A percentile compares a stretch with the other conserved stretches of the same genome.
Evolutionary conservation across 2,888 invertebrate genomes (phyloP).

Genomic region (Tillus elongatus): DNA sequence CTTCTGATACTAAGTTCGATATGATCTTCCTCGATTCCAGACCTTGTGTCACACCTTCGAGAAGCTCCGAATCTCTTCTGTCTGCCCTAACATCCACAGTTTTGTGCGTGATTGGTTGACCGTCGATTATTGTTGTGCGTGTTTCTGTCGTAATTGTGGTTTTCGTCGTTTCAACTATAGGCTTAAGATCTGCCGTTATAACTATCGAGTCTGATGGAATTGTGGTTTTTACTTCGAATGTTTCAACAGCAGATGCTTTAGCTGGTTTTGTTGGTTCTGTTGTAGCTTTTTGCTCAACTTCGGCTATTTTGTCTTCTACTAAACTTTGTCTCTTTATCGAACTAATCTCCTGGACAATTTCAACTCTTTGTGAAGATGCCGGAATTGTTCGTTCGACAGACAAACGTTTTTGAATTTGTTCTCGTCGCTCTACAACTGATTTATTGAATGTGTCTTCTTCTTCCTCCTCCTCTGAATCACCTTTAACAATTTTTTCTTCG

Average conservation of each 20-base stretch:
- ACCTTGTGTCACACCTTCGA: constrained; percentile 42
- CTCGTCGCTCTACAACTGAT: constrained; percentile 66
- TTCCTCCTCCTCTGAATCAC: constrained; percentile 48
- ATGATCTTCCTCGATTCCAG: constrained; percentile 32
- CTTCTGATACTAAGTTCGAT: constrained; percentile 23
- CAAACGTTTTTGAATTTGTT: constrained; percentile 64
- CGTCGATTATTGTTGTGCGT: constrained; percentile 27
- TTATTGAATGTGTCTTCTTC: constrained; percentile 58
- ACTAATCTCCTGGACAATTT: constrained; percentile 60
- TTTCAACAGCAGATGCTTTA: constrained; percentile 17
- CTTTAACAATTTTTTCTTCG: constrained; percentile 59
- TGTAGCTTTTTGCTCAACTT: constrained; percentile 46
- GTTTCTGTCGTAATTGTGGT: constrained; percentile 26
- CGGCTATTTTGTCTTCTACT: constrained; percentile 46
- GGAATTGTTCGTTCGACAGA: constrained; percentile 60
- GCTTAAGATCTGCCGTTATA: constrained; percentile 1
- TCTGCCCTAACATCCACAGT: constrained; percentile 41
- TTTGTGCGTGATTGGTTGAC: constrained; percentile 28
- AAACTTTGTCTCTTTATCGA: constrained; percentile 59
- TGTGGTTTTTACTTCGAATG: constrained; percentile 28
- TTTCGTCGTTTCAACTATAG: not conserved
- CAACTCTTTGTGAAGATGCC: constrained; percentile 63
- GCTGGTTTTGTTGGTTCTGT: constrained; percentile 15
- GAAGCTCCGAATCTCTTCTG: constrained; percentile 38
- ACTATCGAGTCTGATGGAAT: constrained; percentile 22